These are phyloP conservation scores for Diplodus sargus DNA, from an alignment of 2,797 vertebrate species.

Conservation along the genomic window DNA sequence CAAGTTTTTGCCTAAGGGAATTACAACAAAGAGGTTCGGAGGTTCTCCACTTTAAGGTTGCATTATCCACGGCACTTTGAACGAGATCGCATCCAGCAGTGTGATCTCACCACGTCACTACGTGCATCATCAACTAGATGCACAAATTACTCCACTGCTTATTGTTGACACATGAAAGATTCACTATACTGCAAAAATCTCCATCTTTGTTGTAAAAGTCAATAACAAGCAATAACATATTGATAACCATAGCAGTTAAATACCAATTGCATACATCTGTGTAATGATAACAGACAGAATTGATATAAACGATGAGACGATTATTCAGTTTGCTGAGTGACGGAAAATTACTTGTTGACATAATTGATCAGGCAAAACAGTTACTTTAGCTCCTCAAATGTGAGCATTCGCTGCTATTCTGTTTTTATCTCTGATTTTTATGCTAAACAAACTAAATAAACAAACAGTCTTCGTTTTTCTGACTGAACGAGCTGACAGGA, in stretches of 20 bases:
- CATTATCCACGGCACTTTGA: conserved; percentile 11
- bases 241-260: background rate
- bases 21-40: conserved; percentile 12
- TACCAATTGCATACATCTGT: background rate
- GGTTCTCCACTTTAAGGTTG: conserved; percentile 27
- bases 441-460: no score
- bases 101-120: background rate
- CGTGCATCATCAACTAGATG: no score
- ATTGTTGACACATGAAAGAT: background rate
- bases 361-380: background rate
- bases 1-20: conserved; percentile 43
- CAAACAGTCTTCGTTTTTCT: no score
- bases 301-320: background rate
- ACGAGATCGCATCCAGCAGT: background rate
- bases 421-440: background rate
- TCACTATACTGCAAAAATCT: background rate
- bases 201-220: background rate
- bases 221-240: background rate
- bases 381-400: background rate
- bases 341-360: background rate
- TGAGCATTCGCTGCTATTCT: background rate
- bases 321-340: background rate
- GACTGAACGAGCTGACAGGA: no score
- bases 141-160: no score
- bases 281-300: background rate